phyloP scores from a whole-genome alignment of 2,888 invertebrate species.

The Trachelus troglodyta region DNA sequence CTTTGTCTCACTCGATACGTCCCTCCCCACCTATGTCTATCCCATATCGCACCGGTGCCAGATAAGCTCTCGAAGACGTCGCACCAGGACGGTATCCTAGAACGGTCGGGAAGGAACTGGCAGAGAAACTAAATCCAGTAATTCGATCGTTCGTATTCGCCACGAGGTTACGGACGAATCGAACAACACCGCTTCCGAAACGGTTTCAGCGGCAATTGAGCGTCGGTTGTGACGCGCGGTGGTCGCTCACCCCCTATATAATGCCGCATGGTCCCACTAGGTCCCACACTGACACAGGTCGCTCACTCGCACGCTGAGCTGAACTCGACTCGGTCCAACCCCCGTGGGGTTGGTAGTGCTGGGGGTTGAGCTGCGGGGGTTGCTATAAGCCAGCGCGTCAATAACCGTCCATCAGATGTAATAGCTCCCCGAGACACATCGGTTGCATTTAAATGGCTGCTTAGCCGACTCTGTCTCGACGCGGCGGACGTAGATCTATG shows the following conservation, averaged over 20 bases:
- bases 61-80: too few relatives aligned
- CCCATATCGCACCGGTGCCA: too few relatives aligned
- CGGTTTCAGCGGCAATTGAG: constrained; percentile 29
- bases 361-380: constrained; percentile 15
- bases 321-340: constrained; percentile 24
- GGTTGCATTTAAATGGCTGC: constrained; percentile 68
- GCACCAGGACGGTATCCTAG: too few relatives aligned
- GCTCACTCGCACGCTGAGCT: constrained; percentile 33
- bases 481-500: constrained; percentile 65
- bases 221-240: constrained; percentile 37
- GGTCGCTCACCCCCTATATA: constrained; percentile 25
- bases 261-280: neutral
- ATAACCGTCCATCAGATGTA: constrained; percentile 67
- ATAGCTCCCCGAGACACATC: constrained; percentile 67
- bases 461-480: constrained; percentile 67
- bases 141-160: constrained; percentile 61
- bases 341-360: constrained; percentile 30
- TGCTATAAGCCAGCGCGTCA: constrained; percentile 65
- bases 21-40: too few relatives aligned
- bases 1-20: too few relatives aligned
- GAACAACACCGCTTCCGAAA: constrained; percentile 34
- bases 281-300: constrained; percentile 13
- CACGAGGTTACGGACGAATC: constrained; percentile 31
- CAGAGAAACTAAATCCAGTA: constrained; percentile 35
- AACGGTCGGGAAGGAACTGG: neutral